Evolutionary conservation across 1,140 invertebrate genomes (phyloP), one percentile per base, ranked within the genome.

Genomic region (Aricia agestis): DNA sequence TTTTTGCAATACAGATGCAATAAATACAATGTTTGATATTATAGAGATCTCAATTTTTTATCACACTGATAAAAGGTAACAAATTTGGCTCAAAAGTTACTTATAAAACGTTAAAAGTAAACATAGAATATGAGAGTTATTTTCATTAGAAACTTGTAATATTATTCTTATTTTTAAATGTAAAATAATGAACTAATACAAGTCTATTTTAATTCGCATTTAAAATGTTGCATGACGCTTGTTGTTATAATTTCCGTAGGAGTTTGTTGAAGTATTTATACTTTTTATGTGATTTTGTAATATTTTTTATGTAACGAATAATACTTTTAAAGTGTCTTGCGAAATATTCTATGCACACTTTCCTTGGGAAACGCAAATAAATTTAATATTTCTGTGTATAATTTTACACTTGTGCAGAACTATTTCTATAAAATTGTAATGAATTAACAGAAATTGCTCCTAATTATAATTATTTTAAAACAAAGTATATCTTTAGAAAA

Each of bases 191-290:
- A 59, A n/a, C 58, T 10, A 25, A 25, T 63, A 18, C 17, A 19
- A 63, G 6, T 19, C 3, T 59, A 19, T 63, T 63, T 63, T 0
- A 63, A 63, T 63, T 19, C 59, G 59, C 59, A 63, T 63, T 63
- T 63, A 63, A 63, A 63, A 63, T 63, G 59, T 63, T 63, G 59
- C 59, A 63, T 63, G 59, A 25, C 10, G 59, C 59, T 63, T 63
- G 18, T 63, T 63, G 19, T 19, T 63, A 19, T 63, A 19, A 63
- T 63, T 19, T 63, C 19, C 59, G n/a, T 19, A 18, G 59, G 18
- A 63, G 59, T 63, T 63, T 19, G 59, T 63, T 63, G 18, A 19
- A 25, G 18, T 63, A 63, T 63, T 63, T 63, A 63, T 63, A 25
- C 18, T 25, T 36, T 36, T 36, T 36, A 31, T 25, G 59, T 63